Evolutionary conservation across 2,888 invertebrate species (phyloP).

Genomic region (Eilema sororculum): DNA sequence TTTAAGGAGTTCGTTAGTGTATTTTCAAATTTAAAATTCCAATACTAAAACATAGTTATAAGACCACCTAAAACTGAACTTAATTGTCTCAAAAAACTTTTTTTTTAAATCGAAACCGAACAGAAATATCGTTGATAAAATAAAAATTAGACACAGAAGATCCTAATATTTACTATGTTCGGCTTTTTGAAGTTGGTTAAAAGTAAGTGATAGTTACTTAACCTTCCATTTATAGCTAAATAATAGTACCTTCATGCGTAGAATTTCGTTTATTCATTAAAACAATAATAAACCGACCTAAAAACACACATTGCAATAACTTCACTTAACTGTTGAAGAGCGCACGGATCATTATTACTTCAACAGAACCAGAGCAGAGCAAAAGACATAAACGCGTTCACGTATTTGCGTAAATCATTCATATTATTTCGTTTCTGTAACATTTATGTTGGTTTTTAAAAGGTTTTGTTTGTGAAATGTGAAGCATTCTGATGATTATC

Average conservation of each 20-base stretch:
- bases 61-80: too few species aligned
- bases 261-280: background rate
- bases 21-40: too few species aligned
- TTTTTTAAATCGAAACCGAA: too few species aligned
- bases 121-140: too few species aligned
- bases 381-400: constrained; percentile 47
- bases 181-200: background rate
- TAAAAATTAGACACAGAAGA: too few species aligned
- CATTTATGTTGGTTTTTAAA: background rate
- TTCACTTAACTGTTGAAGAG: constrained; percentile 1
- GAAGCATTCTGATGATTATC: background rate
- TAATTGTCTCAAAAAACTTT: too few species aligned
- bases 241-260: background rate
- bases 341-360: background rate
- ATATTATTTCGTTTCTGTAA: background rate
- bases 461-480: background rate
- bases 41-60: too few species aligned
- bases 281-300: background rate
- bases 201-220: background rate
- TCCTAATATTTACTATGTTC: too few species aligned
- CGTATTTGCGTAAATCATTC: constrained; percentile 42
- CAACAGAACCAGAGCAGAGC: constrained; percentile 4
- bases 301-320: background rate
- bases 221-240: background rate
- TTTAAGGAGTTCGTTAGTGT: background rate